Conservation (phyloP, 2,888 invertebrate species). For the Pseudococcus viburni region DNA sequence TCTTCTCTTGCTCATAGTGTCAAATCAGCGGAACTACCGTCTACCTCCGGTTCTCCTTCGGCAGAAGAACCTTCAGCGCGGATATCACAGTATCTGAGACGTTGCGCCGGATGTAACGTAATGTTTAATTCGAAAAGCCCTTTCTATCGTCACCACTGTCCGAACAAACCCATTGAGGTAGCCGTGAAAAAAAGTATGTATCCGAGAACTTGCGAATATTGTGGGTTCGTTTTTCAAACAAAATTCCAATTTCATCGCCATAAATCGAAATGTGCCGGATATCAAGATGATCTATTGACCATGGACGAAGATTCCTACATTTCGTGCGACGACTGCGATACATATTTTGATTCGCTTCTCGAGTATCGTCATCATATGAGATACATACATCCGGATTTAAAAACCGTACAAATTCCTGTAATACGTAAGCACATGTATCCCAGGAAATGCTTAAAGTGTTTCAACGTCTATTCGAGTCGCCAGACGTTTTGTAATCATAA, state of each 20-base stretch:
- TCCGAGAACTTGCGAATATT: constrained; percentile 24
- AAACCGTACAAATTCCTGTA: background rate
- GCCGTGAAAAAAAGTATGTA: background rate
- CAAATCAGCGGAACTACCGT: background rate
- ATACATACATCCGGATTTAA: background rate
- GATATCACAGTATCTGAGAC: too few species aligned
- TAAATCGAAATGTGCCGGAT: background rate
- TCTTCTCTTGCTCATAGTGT: background rate
- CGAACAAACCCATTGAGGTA: background rate
- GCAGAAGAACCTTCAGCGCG: too few species aligned
- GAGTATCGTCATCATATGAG: background rate
- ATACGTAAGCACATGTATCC: background rate
- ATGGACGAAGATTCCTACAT: background rate
- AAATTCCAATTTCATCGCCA: constrained; percentile 23
- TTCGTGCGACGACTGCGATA: background rate
- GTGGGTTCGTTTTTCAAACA: background rate
- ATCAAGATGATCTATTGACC: background rate
- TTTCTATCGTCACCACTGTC: background rate
- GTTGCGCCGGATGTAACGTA: too few species aligned
- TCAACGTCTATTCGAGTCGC: background rate
- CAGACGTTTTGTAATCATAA: constrained; percentile 47
- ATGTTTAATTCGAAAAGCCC: background rate
- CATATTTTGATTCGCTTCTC: background rate
- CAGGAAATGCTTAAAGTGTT: constrained; percentile 6
- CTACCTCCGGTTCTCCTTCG: background rate